Percentiles rank a stretch among this genome's conserved stretches.
Conservation (phyloP, 2,797 vertebrate genomes). For the Hemibagrus guttatus region DNA sequence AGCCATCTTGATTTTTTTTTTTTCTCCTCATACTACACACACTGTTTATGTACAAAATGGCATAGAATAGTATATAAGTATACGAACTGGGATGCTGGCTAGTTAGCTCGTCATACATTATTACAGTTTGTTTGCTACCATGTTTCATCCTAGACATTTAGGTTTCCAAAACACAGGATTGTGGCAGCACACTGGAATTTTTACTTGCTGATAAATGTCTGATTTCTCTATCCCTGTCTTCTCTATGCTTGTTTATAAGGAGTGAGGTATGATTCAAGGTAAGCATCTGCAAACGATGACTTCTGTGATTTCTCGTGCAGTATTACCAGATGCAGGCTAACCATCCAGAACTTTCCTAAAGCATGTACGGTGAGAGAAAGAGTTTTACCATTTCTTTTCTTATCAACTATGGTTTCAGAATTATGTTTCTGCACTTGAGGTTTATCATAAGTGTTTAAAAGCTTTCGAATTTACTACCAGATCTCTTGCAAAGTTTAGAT, state of each 20-base stretch:
- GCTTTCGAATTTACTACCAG: not conserved
- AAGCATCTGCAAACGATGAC: not conserved
- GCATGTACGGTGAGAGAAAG: not conserved
- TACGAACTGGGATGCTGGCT: no score
- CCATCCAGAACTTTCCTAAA: not conserved
- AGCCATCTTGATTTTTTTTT: no score
- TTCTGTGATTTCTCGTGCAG: not conserved
- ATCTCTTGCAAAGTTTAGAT: not conserved
- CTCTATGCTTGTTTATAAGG: not conserved
- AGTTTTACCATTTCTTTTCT: not conserved
- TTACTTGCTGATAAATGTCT: not conserved
- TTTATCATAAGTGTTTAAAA: not conserved
- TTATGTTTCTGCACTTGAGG: not conserved
- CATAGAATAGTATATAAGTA: no score
- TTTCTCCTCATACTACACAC: no score
- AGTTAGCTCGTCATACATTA: not conserved
- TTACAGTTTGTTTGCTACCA: not conserved
- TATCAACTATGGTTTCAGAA: not conserved
- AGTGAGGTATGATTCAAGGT: not conserved
- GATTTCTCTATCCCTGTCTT: not conserved
- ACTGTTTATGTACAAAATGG: no score
- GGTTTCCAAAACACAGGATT: not conserved
- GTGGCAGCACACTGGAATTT: not conserved
- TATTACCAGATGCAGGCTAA: not conserved
- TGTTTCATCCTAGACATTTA: not conserved